Conservation (phyloP, 2,888 invertebrate genomes). For the Cryptophagus acutangulus region DNA sequence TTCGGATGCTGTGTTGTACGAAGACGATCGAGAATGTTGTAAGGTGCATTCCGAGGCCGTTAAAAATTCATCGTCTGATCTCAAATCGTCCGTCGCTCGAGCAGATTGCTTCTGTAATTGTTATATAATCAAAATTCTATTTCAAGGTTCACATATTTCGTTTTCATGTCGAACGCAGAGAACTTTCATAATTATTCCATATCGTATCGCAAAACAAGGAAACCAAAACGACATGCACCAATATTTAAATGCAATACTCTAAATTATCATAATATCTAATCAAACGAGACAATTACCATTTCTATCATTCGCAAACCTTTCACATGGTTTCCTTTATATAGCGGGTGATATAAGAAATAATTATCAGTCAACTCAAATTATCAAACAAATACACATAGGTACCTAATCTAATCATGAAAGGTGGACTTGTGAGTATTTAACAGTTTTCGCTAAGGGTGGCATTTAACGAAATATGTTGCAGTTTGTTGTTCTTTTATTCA, state of each 20-base stretch:
- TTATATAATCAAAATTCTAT: background rate
- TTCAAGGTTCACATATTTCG: constrained; percentile 1
- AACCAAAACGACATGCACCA: constrained; percentile 1
- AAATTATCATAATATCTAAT: constrained; percentile 8
- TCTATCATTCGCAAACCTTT: constrained; percentile 18
- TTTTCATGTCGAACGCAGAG: background rate
- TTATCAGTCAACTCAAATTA: constrained; percentile 30
- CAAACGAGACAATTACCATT: background rate
- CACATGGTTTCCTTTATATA: constrained; percentile 33
- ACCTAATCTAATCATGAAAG: constrained; percentile 30
- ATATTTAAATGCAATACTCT: background rate
- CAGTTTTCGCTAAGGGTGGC: constrained; percentile 6
- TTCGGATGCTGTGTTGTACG: constrained; percentile 65
- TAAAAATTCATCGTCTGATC: constrained; percentile 58
- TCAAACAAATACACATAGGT: constrained; percentile 18
- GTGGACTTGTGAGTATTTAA: constrained; percentile 33
- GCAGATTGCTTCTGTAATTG: constrained; percentile 26
- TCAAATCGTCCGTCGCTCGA: constrained; percentile 52
- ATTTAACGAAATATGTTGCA: constrained; percentile 19
- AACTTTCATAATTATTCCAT: constrained; percentile 4
- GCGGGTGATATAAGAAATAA: constrained; percentile 6
- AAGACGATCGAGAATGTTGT: constrained; percentile 62
- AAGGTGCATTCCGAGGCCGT: constrained; percentile 66
- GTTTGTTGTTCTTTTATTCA: constrained; percentile 30
- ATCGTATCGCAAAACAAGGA: constrained; percentile 1